These are phyloP conservation scores for Cinclus cinclus DNA, from an alignment of 2,113 vertebrate species.

Conservation along the genomic window DNA sequence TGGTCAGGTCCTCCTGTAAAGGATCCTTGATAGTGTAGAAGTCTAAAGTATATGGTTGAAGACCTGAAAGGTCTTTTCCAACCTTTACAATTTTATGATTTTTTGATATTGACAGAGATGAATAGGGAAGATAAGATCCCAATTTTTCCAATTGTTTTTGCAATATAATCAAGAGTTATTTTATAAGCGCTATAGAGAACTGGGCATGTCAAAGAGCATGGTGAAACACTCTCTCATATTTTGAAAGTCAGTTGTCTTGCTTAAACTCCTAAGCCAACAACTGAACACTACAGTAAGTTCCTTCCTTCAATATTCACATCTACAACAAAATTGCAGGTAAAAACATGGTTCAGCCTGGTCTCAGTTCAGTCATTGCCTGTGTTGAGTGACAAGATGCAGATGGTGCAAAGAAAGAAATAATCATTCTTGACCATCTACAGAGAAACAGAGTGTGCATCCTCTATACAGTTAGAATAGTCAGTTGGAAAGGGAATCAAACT, in stretches of 20 bases:
- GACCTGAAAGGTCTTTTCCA: neutral
- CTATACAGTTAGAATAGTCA: neutral
- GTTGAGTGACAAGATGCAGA: neutral
- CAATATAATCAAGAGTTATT: neutral
- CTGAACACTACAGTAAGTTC: neutral
- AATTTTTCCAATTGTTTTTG: neutral
- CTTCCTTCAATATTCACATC: neutral
- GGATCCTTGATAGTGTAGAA: neutral
- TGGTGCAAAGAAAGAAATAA: neutral
- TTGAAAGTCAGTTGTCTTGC: neutral
- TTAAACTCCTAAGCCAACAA: neutral
- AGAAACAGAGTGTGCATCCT: neutral
- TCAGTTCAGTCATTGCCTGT: neutral
- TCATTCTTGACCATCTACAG: neutral
- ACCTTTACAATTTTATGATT: neutral
- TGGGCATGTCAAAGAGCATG: neutral
- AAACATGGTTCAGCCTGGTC: neutral
- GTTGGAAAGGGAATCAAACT: neutral
- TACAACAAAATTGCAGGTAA: neutral
- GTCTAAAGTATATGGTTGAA: fast-evolving
- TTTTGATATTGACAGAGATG: neutral
- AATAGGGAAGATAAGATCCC: neutral
- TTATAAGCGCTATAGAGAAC: neutral
- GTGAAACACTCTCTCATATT: neutral
- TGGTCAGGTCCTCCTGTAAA: neutral